Evolutionary conservation across 2,888 invertebrate species (phyloP).

Genomic region (Sussaba pulchella): DNA sequence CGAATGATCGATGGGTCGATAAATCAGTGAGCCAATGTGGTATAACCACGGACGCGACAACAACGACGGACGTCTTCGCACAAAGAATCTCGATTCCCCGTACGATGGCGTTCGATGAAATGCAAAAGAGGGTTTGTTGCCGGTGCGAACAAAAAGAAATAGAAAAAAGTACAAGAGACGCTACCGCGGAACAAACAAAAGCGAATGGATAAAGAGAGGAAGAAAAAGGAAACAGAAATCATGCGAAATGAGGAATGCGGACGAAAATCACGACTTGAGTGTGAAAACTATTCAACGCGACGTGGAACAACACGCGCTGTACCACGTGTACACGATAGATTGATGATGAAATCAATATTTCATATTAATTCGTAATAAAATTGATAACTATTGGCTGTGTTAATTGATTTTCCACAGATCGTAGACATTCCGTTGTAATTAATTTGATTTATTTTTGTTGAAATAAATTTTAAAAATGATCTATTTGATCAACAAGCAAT

Average conservation of each 20-base stretch:
- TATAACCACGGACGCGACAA: conserved; percentile 41
- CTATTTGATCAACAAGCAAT: too few relatives aligned
- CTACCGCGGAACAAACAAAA: conserved; percentile 1
- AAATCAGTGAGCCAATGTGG: conserved; percentile 54
- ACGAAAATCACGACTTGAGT: neutral
- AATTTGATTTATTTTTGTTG: too few relatives aligned
- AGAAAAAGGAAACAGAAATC: neutral
- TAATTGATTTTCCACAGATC: too few relatives aligned
- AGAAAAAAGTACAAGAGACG: neutral
- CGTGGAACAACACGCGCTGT: neutral
- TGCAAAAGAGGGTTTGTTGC: conserved; percentile 12
- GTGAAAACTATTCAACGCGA: neutral
- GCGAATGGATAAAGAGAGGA: neutral
- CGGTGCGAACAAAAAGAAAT: neutral
- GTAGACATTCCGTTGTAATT: too few relatives aligned
- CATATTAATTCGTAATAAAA: neutral
- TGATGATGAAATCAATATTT: too few relatives aligned
- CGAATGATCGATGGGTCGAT: conserved; percentile 62
- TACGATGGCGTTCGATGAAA: conserved; percentile 6
- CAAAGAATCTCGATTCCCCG: conserved; percentile 44
- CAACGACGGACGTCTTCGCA: conserved; percentile 28
- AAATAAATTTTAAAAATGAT: too few relatives aligned
- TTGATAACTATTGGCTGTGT: neutral
- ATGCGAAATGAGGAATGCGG: neutral
- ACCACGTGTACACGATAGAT: too few relatives aligned